Evolutionary conservation across 2,113 vertebrate genomes (phyloP).

Genomic region (Hemicordylus capensis): DNA sequence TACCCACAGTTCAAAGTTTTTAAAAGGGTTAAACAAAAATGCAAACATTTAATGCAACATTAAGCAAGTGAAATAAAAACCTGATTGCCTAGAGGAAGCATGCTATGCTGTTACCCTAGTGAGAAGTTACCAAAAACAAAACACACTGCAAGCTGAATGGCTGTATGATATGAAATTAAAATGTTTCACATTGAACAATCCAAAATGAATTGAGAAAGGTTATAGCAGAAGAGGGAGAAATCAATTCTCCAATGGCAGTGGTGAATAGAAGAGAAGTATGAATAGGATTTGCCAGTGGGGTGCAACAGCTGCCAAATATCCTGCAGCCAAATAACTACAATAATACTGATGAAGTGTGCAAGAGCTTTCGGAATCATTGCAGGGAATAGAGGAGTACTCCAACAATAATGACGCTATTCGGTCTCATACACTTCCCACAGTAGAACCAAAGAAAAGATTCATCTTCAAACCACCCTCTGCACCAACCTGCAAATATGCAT

Average conservation of each 20-base stretch:
- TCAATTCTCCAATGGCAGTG: conserved; percentile 91
- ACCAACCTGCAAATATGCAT: conserved; percentile 65
- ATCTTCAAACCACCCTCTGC: conserved; percentile 38
- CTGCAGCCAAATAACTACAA: conserved; percentile 96
- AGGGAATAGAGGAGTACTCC: conserved; percentile 85
- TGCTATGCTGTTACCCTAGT: conserved; percentile 83
- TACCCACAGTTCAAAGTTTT: conserved; percentile 74
- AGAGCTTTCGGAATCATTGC: conserved; percentile 88
- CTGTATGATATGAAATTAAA: conserved; percentile 95
- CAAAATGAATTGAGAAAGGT: conserved; percentile 92
- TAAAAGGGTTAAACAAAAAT: conserved; percentile 79
- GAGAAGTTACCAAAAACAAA: conserved; percentile 84
- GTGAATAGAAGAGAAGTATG: conserved; percentile 90
- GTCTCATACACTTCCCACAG: conserved; percentile 70
- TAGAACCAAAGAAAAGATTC: conserved; percentile 69
- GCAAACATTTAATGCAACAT: conserved; percentile 83
- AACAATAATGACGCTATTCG: conserved; percentile 85
- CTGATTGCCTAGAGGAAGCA: conserved; percentile 81
- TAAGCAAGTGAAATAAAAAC: conserved; percentile 84
- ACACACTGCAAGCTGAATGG: conserved; percentile 83
- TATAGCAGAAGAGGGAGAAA: conserved; percentile 89
- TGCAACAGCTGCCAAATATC: conserved; percentile 96
- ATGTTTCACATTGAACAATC: conserved; percentile 97
- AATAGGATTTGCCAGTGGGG: conserved; percentile 97
- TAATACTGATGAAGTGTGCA: conserved; percentile 94